Conservation (phyloP, 2,113 vertebrate genomes). For the Pungitius pungitius region DNA sequence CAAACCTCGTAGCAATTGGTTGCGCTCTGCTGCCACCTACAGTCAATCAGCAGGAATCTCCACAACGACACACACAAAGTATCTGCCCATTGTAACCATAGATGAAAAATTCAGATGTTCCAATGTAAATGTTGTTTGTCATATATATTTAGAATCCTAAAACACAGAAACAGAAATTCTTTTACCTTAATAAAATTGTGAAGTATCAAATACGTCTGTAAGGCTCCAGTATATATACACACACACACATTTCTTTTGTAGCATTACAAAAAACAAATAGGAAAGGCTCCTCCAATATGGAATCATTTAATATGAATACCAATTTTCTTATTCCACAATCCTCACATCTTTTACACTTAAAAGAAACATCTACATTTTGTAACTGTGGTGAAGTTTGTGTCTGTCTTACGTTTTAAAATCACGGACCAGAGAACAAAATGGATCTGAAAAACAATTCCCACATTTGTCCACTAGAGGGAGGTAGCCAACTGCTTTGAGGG, state of each 20-base stretch:
- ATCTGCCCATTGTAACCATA: neutral
- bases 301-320: neutral
- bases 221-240: neutral
- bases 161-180: neutral
- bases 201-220: neutral
- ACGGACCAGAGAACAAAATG: neutral
- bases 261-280: neutral
- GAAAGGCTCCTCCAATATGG: neutral
- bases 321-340: neutral
- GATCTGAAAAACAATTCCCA: neutral
- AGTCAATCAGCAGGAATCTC: neutral
- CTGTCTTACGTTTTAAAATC: neutral
- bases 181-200: neutral
- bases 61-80: neutral
- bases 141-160: neutral
- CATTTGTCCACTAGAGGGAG: slow-evolving; percentile 59
- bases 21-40: slow-evolving; percentile 68
- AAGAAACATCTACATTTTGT: neutral
- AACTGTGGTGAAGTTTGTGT: neutral
- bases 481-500: slow-evolving; percentile 21
- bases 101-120: neutral
- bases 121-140: neutral
- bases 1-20: slow-evolving; percentile 16
- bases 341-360: neutral
- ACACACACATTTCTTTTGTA: no score